Base-by-base conservation (phyloP, 35 echinoderm and acorn worm genomes). In the Ptychodera flava region DNA sequence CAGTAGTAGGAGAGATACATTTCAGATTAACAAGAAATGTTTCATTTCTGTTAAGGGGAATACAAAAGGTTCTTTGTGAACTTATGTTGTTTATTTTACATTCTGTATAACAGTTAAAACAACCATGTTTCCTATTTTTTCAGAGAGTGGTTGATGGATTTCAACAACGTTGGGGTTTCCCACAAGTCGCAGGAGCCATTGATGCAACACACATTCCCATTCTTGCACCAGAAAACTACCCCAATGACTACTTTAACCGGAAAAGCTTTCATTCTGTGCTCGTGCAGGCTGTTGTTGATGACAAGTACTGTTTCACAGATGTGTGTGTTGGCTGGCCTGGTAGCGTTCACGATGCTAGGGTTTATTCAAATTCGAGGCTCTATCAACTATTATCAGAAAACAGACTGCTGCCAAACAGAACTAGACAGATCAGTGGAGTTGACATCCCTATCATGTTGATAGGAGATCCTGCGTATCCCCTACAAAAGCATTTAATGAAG, bases 161-260 rank as follows among this genome's bases (percentile, higher is more conserved):
- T n/a, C n/a, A n/a, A n/a, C n/a, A n/a, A n/a, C n/a, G n/a, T n/a
- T n/a, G n/a, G n/a, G n/a, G n/a, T n/a, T n/a, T n/a, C n/a, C n/a
- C n/a, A n/a, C n/a, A n/a, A n/a, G n/a, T n/a, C n/a, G n/a, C n/a
- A n/a, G n/a, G n/a, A n/a, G 91, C 91, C 0, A 88, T 92, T 45
- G 91, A 92, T 76, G 91, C 87, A 16, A 80, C 91, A 0, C 91
- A 89, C 52, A 84, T 93, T 29, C 91, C 87, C 30, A 86, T 89
- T 0, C 85, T 89, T 78, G 82, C 87, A 1, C 87, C 91, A 0
- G 16, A 29, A 30, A 36, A 89, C 0, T 22, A 52, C 35, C 76
- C 86, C 16, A 78, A 34, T 0, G 91, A 93, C 31, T 89, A 89
- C 36, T 84, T 85, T 33, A 93, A 93, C 31, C 38, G 87, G 10